Base-by-base conservation (phyloP, 92 coral and sea anemone species). In the Actinostola sp. region DNA sequence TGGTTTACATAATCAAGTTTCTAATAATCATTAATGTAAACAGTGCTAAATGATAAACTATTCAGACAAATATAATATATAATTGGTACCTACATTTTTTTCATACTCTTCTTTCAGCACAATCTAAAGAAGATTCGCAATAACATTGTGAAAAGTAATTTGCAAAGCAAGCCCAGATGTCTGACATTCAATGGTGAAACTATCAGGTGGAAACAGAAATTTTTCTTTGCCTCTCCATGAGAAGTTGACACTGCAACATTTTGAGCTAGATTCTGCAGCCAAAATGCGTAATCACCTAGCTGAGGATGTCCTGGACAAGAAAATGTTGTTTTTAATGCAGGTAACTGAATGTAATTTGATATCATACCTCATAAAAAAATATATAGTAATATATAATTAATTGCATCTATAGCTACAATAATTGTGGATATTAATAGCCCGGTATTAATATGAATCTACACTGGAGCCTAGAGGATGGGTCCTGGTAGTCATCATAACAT, bases 261-360 rank as follows among this genome's bases (percentile, higher is more conserved):
- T 87, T 51, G 81, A 77, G 8, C 61, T 82, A 38, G 87, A 79
- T 13, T 70, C 88, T 0, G 83, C 88, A 39, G 11, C 82, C 5
- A 87, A 63, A 42, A 86, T 80, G 91, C 23, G 86, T 0, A 81
- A 80, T 32, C 62, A 68, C 2, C 53, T 85, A 33, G 85, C 89
- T 20, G 90, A 85, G 42, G 83, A 80, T 61, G 82, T 80, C 4
- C 67, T 80, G 0, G 67, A 80, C 33, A 23, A 50, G 24, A 76
- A 87, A 64, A 81, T 87, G 92, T 43, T 87, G 33, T 44, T 76
- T 64, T 55, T 81, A 4, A 80, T 86, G 83, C 48, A 74, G 75
- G 91, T 80, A 33, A 17, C 11, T 27, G 61, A 0, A 28, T 45
- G 2, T 46, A 21, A 61, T 30, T 3, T 8, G 3, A 61, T 14